These are phyloP conservation scores for Paramormyrops kingsleyae DNA, from an alignment of 2,113 vertebrate species.

Conservation along the genomic window DNA sequence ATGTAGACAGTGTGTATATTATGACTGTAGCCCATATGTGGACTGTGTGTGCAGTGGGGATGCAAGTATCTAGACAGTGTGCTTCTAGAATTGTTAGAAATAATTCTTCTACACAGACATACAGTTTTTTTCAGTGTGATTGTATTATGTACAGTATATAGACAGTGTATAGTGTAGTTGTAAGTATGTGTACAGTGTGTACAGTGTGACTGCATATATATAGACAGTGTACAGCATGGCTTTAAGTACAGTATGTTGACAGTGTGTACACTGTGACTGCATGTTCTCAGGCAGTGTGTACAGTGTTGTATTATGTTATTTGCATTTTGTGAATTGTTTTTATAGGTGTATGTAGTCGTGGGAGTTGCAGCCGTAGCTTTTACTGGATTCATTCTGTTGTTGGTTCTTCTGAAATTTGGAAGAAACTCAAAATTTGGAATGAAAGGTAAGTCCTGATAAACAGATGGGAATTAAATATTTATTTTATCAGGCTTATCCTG, in stretches of 20 bases:
- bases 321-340: neutral
- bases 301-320: neutral
- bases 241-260: neutral
- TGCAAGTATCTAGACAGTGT: neutral
- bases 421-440: conserved; percentile 96
- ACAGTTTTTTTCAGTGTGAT: neutral
- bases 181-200: conserved; percentile 24
- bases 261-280: neutral
- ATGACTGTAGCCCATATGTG: neutral
- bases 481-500: neutral
- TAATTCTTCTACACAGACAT: neutral
- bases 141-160: neutral
- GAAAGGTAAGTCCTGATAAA: conserved; percentile 73
- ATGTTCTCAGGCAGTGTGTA: neutral
- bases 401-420: conserved; percentile 91
- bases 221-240: neutral
- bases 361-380: conserved; percentile 88
- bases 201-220: neutral
- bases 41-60: neutral
- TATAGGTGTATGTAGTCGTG: conserved; percentile 90
- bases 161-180: conserved; percentile 26
- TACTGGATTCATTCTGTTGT: conserved; percentile 85
- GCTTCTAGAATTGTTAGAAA: neutral
- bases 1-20: neutral
- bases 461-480: neutral